These are phyloP conservation scores for Timandra comae DNA, from an alignment of 2,888 invertebrate genomes.

Conservation along the genomic window DNA sequence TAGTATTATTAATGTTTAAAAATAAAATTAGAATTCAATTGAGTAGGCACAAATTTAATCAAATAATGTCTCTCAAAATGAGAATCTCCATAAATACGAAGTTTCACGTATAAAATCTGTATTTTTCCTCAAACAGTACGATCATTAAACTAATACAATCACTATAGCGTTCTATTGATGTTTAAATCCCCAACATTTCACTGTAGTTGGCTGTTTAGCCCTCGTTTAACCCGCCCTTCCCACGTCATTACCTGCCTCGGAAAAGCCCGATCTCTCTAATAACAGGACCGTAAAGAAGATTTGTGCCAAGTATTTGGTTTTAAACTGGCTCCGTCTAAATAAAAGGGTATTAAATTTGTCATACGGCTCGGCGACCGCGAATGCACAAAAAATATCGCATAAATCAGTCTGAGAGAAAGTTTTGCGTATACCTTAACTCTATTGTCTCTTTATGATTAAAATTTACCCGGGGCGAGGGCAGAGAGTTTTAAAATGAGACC, in stretches of 20 bases:
- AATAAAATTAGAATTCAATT: too few relatives aligned
- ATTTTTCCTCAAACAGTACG: too few relatives aligned
- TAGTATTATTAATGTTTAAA: too few relatives aligned
- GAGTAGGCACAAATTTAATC: too few relatives aligned
- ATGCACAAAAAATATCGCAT: constrained; percentile 37
- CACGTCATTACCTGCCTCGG: constrained; percentile 21
- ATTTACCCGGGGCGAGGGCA: constrained; percentile 45
- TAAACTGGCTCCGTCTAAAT: constrained; percentile 13
- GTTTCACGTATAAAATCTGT: too few relatives aligned
- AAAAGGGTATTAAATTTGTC: constrained; percentile 22
- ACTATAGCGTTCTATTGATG: constrained; percentile 11
- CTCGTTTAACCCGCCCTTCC: constrained; percentile 24
- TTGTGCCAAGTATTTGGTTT: constrained; percentile 5
- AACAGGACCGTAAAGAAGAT: constrained; percentile 22
- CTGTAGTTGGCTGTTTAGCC: constrained; percentile 23
- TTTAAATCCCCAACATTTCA: constrained; percentile 22
- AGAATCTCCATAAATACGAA: too few relatives aligned
- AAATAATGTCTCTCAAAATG: too few relatives aligned
- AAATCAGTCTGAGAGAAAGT: constrained; percentile 49
- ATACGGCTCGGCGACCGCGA: constrained; percentile 11
- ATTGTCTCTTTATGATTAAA: constrained; percentile 70
- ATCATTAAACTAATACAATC: too few relatives aligned
- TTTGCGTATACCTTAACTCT: constrained; percentile 48
- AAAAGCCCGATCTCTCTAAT: constrained; percentile 25
- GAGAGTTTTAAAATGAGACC: constrained; percentile 62